Evolutionary conservation across 2,888 invertebrate genomes (phyloP).

Genomic region (Protophormia terraenovae): DNA sequence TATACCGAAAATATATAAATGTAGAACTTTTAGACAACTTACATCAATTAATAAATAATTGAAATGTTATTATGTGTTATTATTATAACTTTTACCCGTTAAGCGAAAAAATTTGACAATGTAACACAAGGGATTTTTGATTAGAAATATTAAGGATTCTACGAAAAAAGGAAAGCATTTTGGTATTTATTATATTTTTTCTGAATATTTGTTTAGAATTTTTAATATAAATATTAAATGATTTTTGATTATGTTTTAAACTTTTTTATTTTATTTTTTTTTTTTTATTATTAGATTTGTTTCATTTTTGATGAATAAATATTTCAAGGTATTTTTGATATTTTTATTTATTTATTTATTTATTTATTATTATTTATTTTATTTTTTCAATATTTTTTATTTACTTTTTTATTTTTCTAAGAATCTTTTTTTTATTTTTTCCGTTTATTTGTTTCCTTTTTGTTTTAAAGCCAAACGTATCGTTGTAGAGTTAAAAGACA

Average conservation of each 20-base stretch:
- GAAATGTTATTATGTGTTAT: neutral
- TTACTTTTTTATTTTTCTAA: neutral
- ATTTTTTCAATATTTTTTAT: neutral
- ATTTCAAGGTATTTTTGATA: too few relatives aligned
- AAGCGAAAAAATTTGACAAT: too few relatives aligned
- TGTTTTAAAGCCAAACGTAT: constrained; percentile 41
- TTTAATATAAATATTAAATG: too few relatives aligned
- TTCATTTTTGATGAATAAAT: too few relatives aligned
- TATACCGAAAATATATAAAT: constrained; percentile 53
- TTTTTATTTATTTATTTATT: neutral
- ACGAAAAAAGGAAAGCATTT: too few relatives aligned
- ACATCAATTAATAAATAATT: neutral
- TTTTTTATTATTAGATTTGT: neutral
- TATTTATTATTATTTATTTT: neutral
- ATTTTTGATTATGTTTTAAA: too few relatives aligned
- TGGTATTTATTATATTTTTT: too few relatives aligned
- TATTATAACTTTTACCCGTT: neutral
- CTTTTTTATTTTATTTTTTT: neutral
- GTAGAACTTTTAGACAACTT: constrained; percentile 1
- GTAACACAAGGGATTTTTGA: too few relatives aligned
- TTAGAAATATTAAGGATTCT: too few relatives aligned
- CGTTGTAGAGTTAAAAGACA: constrained; percentile 60
- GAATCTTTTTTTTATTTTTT: neutral
- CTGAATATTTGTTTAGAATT: too few relatives aligned
- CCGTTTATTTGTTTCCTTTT: neutral